Conservation (phyloP, 2,113 vertebrate species). For the Fulmarus glacialis region DNA sequence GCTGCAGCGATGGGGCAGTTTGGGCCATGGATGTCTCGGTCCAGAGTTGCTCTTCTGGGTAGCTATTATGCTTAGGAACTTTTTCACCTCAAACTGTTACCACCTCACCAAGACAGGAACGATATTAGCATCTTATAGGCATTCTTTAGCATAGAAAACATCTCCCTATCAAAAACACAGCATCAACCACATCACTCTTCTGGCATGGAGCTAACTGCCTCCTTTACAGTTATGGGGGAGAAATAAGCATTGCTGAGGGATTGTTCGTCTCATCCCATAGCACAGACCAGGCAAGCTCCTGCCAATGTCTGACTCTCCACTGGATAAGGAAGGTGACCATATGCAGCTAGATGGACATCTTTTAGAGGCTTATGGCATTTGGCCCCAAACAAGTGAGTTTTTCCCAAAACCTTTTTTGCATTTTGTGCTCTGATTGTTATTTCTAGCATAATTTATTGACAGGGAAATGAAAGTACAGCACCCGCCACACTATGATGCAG, state of each 20-base stretch:
- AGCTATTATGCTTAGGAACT: not conserved
- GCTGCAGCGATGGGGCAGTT: not conserved
- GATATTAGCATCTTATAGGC: not conserved
- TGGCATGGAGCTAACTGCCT: not conserved
- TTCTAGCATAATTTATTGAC: not conserved
- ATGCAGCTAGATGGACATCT: not conserved
- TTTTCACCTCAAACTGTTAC: not conserved
- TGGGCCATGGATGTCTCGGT: not conserved
- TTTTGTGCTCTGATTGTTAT: not conserved
- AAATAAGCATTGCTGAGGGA: not conserved
- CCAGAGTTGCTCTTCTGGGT: not conserved
- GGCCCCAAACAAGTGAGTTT: not conserved
- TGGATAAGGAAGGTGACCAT: no score
- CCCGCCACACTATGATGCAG: not conserved
- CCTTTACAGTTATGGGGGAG: not conserved
- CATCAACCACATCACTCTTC: not conserved
- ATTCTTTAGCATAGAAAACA: not conserved
- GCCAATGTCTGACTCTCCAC: not conserved
- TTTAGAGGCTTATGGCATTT: not conserved
- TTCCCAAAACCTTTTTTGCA: no score
- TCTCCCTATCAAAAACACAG: not conserved
- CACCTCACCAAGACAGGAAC: not conserved
- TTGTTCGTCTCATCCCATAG: not conserved
- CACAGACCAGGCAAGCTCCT: not conserved
- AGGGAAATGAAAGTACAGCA: not conserved